These are phyloP conservation scores for Hippocampus comes DNA, from an alignment of 2,113 vertebrate species.

Conservation along the genomic window DNA sequence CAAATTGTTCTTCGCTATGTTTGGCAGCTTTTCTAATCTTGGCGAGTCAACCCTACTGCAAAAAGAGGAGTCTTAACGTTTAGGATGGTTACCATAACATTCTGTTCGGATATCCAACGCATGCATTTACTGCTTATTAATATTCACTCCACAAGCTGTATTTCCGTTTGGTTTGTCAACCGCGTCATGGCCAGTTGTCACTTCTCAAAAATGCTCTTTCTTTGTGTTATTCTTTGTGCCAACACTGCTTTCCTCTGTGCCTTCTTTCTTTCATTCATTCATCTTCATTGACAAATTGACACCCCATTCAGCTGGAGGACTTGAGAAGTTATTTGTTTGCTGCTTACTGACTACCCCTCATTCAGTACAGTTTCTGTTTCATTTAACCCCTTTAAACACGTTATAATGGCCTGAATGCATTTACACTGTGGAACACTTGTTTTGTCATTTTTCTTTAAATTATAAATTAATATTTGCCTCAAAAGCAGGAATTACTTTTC, in stretches of 20 bases:
- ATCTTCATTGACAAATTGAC: conserved; percentile 49
- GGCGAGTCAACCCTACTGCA: neutral
- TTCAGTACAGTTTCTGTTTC: conserved; percentile 16
- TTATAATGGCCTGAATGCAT: conserved; percentile 1
- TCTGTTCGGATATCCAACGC: conserved; percentile 6
- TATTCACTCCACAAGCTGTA: conserved; percentile 20
- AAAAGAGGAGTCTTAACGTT: neutral
- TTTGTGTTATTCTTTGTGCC: conserved; percentile 19
- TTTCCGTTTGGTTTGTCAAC: conserved; percentile 25
- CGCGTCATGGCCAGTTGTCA: conserved; percentile 13
- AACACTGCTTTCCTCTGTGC: conserved; percentile 13
- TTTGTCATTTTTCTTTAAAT: neutral
- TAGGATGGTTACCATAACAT: neutral
- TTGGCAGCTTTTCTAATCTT: neutral
- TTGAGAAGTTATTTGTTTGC: conserved; percentile 57
- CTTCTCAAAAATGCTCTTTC: conserved; percentile 42
- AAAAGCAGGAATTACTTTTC: no score
- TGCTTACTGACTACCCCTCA: conserved; percentile 25
- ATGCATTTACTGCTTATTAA: neutral
- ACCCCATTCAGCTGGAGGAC: conserved; percentile 32
- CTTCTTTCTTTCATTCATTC: conserved; percentile 42
- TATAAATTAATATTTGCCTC: no score
- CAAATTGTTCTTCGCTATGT: neutral
- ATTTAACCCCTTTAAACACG: neutral
- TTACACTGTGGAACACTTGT: neutral